A percentile compares a stretch with the other conserved stretches of the same genome.
phyloP scores from a whole-genome alignment of 2,113 vertebrate species.

The Peromyscus californicus region DNA sequence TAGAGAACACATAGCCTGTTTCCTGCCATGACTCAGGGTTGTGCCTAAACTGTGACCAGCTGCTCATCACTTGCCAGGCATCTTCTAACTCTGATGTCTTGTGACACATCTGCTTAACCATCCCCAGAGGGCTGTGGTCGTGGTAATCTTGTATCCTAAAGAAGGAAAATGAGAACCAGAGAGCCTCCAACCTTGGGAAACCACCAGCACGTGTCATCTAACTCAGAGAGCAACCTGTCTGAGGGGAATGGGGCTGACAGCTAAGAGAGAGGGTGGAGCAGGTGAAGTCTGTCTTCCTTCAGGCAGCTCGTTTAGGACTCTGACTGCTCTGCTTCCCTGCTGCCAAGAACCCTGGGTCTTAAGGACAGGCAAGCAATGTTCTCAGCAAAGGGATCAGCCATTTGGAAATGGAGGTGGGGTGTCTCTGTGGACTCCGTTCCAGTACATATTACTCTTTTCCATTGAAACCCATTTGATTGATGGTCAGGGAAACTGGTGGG shows the following conservation, averaged over 20 bases:
- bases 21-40: neutral
- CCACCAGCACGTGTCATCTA: accelerated
- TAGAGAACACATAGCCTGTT: accelerated
- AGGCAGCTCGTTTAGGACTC: neutral
- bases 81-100: neutral
- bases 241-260: too few relatives aligned
- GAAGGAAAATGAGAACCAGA: neutral
- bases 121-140: neutral
- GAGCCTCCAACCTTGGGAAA: neutral
- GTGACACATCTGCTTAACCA: neutral
- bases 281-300: neutral
- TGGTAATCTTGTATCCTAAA: too few relatives aligned
- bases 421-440: neutral
- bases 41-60: too few relatives aligned
- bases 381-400: too few relatives aligned
- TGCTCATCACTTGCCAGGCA: neutral
- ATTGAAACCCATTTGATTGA: too few relatives aligned
- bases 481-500: neutral
- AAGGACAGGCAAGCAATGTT: neutral
- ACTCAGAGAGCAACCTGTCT: neutral
- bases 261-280: too few relatives aligned
- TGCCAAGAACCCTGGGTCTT: neutral
- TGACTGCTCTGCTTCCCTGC: too few relatives aligned
- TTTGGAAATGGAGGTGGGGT: neutral
- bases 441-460: neutral